Evolutionary conservation across 2,888 invertebrate genomes (phyloP).

Genomic region (Nycteola revayana): DNA sequence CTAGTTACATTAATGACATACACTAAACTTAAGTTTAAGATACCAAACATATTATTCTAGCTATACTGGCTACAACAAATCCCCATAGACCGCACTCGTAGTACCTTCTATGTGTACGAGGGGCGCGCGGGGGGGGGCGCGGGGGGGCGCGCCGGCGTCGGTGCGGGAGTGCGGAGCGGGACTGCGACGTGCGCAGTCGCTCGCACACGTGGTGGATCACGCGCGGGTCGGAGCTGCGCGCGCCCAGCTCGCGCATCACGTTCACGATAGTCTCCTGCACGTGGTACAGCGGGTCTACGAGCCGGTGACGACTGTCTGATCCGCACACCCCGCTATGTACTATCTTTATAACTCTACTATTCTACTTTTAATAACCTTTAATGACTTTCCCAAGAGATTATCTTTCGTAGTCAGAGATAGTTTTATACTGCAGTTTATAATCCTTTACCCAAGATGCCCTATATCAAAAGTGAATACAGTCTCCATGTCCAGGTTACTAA

Average conservation of each 20-base stretch:
- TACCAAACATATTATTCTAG: too few relatives aligned
- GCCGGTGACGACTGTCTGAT: conserved; percentile 71
- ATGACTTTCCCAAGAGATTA: too few relatives aligned
- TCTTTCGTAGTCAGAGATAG: too few relatives aligned
- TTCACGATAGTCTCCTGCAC: conserved; percentile 43
- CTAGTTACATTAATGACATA: too few relatives aligned
- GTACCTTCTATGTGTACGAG: background rate
- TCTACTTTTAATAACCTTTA: background rate
- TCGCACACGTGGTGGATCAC: conserved; percentile 39
- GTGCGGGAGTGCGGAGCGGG: conserved; percentile 26
- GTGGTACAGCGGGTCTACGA: conserved; percentile 58
- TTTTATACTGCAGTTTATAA: too few relatives aligned
- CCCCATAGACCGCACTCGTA: background rate
- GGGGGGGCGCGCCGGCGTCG: background rate
- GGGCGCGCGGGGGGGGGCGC: background rate
- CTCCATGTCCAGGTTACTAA: too few relatives aligned
- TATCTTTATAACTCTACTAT: conserved; percentile 20
- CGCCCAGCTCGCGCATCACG: conserved; percentile 42
- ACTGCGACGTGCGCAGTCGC: conserved; percentile 17
- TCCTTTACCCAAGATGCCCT: too few relatives aligned
- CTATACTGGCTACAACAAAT: too few relatives aligned
- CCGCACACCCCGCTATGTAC: conserved; percentile 40
- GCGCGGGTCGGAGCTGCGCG: conserved; percentile 52
- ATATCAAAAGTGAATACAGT: too few relatives aligned
- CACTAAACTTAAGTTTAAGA: too few relatives aligned